Conservation (phyloP, 2,888 invertebrate genomes). For the Nezara viridula region DNA sequence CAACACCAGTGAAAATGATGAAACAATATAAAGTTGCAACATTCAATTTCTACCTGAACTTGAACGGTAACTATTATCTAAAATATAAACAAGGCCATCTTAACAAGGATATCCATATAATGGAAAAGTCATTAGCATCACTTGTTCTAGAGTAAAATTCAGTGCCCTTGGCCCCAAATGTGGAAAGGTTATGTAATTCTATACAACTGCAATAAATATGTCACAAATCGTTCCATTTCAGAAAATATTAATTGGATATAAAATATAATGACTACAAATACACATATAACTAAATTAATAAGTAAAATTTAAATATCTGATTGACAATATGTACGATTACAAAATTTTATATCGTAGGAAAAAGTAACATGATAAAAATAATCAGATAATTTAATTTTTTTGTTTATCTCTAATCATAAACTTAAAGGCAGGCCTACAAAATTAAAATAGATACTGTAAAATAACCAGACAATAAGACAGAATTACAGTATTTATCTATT, state of each 20-base stretch:
- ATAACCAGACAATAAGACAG: neutral
- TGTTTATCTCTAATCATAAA: neutral
- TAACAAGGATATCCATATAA: conserved; percentile 24
- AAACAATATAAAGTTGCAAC: neutral
- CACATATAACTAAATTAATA: neutral
- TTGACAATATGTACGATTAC: neutral
- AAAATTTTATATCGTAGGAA: neutral
- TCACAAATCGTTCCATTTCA: neutral
- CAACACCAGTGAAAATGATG: neutral
- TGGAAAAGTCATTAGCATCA: conserved; percentile 25
- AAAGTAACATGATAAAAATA: neutral
- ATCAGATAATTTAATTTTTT: neutral
- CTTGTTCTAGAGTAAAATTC: conserved; percentile 30
- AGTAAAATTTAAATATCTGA: neutral
- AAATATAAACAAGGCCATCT: conserved; percentile 8
- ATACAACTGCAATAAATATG: conserved; percentile 2
- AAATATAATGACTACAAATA: neutral
- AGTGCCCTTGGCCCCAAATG: conserved; percentile 53
- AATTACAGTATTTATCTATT: neutral
- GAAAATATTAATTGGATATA: neutral
- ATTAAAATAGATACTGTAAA: neutral
- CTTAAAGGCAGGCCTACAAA: too few relatives aligned
- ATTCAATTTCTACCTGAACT: neutral
- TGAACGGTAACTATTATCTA: neutral
- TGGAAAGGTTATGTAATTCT: conserved; percentile 34